phyloP scores from a whole-genome alignment of 2,888 invertebrate genomes.

The Adelphocoris suturalis region DNA sequence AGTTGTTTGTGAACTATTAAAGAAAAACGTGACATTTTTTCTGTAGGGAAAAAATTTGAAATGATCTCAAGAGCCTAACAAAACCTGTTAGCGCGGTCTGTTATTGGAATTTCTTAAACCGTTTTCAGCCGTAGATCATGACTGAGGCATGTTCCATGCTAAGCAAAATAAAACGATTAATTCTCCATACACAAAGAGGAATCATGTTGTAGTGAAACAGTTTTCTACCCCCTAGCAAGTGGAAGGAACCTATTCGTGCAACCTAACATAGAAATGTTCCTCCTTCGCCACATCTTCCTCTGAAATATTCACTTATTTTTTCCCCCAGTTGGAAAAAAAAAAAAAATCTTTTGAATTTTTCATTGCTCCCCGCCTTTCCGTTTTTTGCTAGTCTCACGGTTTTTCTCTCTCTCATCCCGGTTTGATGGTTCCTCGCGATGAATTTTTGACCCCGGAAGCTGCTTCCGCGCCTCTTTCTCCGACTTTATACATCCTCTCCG shows the following conservation, averaged over 20 bases:
- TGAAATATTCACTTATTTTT: slow-evolving; percentile 23
- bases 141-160: too few species aligned
- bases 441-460: slow-evolving; percentile 37
- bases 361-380: not conserved
- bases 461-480: not conserved
- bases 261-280: slow-evolving; percentile 22
- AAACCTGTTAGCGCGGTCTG: too few species aligned
- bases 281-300: slow-evolving; percentile 29
- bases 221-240: not conserved
- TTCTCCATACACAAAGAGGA: too few species aligned
- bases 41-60: too few species aligned
- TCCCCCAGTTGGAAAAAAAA: not conserved
- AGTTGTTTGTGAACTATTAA: too few species aligned
- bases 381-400: not conserved
- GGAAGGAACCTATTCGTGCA: slow-evolving; percentile 26
- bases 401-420: not conserved
- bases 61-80: too few species aligned
- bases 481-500: slow-evolving; percentile 27
- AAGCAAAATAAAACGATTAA: too few species aligned
- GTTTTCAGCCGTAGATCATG: too few species aligned
- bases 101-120: too few species aligned
- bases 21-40: too few species aligned
- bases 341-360: slow-evolving; percentile 42
- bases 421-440: slow-evolving; percentile 12
- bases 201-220: not conserved